Percentiles rank a stretch among this genome's conserved stretches.
These are phyloP conservation scores for Butorides virescens DNA, from an alignment of 2,113 vertebrate genomes.

Conservation along the genomic window DNA sequence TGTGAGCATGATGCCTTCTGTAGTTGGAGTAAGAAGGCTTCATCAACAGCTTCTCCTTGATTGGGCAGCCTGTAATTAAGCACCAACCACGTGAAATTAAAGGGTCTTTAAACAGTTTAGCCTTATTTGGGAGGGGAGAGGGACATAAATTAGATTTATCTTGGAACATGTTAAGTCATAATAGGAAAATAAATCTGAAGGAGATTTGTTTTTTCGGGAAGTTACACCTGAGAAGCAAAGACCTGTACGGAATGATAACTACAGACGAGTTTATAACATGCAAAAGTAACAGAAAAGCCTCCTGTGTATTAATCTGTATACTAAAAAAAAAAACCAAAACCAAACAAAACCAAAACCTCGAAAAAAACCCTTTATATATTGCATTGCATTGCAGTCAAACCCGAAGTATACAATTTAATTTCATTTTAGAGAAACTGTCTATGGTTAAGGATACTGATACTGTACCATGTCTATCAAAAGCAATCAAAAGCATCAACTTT, in stretches of 20 bases:
- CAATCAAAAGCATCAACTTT: neutral
- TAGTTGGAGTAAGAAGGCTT: neutral
- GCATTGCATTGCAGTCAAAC: neutral
- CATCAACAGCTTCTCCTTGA: neutral
- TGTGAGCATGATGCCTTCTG: neutral
- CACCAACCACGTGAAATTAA: neutral
- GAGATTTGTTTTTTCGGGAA: neutral
- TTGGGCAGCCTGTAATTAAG: neutral
- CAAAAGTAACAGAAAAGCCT: neutral
- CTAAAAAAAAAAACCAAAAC: neutral
- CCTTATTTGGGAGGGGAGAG: neutral
- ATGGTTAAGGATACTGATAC: neutral
- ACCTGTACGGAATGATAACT: neutral
- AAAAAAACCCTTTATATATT: neutral
- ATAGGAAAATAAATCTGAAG: neutral
- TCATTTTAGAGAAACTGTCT: neutral
- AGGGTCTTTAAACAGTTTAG: neutral
- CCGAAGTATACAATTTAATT: neutral
- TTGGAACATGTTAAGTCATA: neutral
- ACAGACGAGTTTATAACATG: neutral
- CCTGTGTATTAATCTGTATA: neutral
- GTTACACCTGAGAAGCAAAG: neutral
- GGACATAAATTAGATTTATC: neutral
- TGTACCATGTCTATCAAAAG: neutral
- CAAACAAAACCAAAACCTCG: too few relatives aligned